Conservation (phyloP, 2,797 vertebrate genomes). For the Halcyon badia region DNA sequence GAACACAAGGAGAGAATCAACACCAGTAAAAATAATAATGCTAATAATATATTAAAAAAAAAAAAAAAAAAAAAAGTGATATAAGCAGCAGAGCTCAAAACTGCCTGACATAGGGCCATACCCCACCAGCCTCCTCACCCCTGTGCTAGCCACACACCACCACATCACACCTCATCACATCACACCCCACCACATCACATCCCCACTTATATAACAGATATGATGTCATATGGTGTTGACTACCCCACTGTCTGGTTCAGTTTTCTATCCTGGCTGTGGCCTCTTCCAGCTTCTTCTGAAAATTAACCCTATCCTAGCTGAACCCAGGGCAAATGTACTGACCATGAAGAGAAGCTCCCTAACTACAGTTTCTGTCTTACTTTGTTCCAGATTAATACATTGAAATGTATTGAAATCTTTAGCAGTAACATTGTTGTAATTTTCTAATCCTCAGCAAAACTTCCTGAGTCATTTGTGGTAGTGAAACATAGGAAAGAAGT, state of each 20-base stretch:
- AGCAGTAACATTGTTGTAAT: neutral
- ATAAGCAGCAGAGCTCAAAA: neutral
- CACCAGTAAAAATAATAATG: neutral
- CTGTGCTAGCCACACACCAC: too few relatives aligned
- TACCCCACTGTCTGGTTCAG: neutral
- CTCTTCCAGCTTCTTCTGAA: neutral
- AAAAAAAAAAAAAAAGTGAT: neutral
- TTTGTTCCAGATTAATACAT: neutral
- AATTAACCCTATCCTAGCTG: neutral
- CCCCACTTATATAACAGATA: neutral
- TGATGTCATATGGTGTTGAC: neutral
- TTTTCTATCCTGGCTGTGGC: neutral
- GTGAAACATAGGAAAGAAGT: neutral
- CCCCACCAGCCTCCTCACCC: too few relatives aligned
- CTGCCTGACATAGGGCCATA: neutral
- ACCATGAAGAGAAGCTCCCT: neutral
- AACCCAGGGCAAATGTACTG: neutral
- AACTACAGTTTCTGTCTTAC: neutral
- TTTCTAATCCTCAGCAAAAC: neutral
- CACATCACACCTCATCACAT: too few relatives aligned
- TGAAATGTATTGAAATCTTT: neutral
- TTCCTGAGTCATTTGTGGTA: neutral
- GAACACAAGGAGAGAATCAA: neutral
- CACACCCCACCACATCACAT: too few relatives aligned
- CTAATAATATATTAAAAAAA: neutral